Conservation (phyloP, 2,888 invertebrate genomes). For the Platypus cylindrus region DNA sequence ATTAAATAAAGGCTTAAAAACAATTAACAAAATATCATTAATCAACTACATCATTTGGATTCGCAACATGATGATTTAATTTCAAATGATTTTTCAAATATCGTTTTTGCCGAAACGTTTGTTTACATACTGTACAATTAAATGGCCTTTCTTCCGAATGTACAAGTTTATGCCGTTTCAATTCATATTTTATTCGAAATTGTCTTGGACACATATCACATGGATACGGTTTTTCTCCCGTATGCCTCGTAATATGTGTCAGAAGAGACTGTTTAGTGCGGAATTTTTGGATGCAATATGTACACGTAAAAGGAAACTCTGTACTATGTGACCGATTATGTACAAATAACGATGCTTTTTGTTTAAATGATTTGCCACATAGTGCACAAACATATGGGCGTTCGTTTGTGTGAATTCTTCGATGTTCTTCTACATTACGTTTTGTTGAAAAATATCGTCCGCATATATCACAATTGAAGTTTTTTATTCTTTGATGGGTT, state of each 20-base stretch:
- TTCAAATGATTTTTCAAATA: constrained; percentile 41
- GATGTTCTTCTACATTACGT: constrained; percentile 46
- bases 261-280: constrained; percentile 43
- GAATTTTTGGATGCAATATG: constrained; percentile 48
- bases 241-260: constrained; percentile 46
- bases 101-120: constrained; percentile 39
- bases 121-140: constrained; percentile 34
- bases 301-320: constrained; percentile 44
- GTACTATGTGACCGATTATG: constrained; percentile 47
- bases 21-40: constrained; percentile 4
- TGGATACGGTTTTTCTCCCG: constrained; percentile 47
- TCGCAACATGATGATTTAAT: constrained; percentile 28
- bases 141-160: constrained; percentile 42
- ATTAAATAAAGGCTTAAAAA: too few species aligned
- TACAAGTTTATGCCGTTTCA: constrained; percentile 42
- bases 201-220: constrained; percentile 44
- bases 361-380: constrained; percentile 52
- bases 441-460: constrained; percentile 43
- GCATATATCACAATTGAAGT: constrained; percentile 45
- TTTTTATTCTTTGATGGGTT: constrained; percentile 48
- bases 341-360: constrained; percentile 51
- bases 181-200: constrained; percentile 47
- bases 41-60: constrained; percentile 7
- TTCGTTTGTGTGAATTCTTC: constrained; percentile 47
- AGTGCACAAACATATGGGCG: constrained; percentile 43